A percentile compares a stretch with the other conserved stretches of the same genome.
Evolutionary conservation across 2,797 vertebrate genomes (phyloP).

Genomic region (Coreius guichenoti): DNA sequence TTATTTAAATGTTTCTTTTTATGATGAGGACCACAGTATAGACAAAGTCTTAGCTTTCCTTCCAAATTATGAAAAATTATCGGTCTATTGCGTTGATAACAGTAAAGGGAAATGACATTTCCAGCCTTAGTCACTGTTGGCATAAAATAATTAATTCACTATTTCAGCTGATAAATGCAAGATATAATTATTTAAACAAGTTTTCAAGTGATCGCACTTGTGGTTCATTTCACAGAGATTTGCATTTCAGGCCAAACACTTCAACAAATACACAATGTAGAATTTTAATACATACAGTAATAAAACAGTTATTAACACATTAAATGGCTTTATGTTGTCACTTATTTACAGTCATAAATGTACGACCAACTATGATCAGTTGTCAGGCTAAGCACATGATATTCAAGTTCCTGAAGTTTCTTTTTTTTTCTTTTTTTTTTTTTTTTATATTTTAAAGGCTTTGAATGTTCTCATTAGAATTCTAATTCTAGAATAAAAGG

Average conservation of each 20-base stretch:
- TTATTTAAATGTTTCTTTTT: neutral
- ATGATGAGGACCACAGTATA: neutral
- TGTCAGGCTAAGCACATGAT: slow-evolving; percentile 17
- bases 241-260: slow-evolving; percentile 33
- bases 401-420: neutral
- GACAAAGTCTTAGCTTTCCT: neutral
- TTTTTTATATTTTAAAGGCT: slow-evolving; percentile 6
- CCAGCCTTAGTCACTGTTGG: neutral
- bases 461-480: slow-evolving; percentile 2
- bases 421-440: no score
- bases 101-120: neutral
- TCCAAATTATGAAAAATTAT: neutral
- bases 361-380: slow-evolving; percentile 4
- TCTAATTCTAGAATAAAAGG: neutral
- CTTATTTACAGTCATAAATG: slow-evolving; percentile 34
- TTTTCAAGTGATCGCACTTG: neutral
- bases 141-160: neutral
- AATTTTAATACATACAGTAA: slow-evolving; percentile 44
- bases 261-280: slow-evolving; percentile 40
- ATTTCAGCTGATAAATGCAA: neutral
- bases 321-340: slow-evolving; percentile 25
- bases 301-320: slow-evolving; percentile 10
- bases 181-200: neutral
- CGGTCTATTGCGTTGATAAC: neutral
- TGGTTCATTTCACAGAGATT: slow-evolving; percentile 20